Evolutionary conservation across 1,140 invertebrate genomes (phyloP).

Genomic region (Drosophila triauraria): DNA sequence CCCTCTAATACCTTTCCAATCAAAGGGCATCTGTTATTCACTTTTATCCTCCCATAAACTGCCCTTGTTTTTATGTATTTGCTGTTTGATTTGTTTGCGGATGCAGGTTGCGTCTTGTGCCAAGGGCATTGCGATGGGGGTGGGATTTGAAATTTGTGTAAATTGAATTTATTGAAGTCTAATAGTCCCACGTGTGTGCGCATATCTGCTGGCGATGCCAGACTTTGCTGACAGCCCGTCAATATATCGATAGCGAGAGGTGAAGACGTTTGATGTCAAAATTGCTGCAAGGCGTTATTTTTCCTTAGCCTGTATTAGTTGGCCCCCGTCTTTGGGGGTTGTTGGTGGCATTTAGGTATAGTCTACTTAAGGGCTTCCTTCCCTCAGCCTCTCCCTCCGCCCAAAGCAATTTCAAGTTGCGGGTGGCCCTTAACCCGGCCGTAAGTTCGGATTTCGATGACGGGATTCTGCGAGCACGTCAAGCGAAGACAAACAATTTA

Average conservation of each 20-base stretch:
- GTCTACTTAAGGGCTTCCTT: conserved; percentile 73
- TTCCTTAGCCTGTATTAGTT: conserved; percentile 30
- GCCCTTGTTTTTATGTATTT: conserved; percentile 50
- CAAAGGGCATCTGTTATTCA: conserved; percentile 14
- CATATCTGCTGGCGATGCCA: conserved; percentile 58
- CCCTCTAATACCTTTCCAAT: too few relatives aligned
- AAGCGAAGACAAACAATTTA: conserved; percentile 75
- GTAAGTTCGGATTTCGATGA: conserved; percentile 60
- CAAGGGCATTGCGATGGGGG: conserved; percentile 59
- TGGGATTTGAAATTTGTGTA: conserved; percentile 79
- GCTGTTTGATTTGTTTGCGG: conserved; percentile 77
- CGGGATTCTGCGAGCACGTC: conserved; percentile 70
- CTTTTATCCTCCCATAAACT: background rate
- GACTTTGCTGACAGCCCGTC: conserved; percentile 59
- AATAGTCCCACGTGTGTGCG: conserved; percentile 71
- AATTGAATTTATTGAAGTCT: conserved; percentile 84
- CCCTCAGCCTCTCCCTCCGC: conserved; percentile 1
- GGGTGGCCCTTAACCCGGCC: conserved; percentile 35
- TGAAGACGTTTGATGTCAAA: conserved; percentile 81
- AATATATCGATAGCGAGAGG: conserved; percentile 46
- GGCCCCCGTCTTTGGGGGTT: conserved; percentile 11
- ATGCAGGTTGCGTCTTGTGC: conserved; percentile 75
- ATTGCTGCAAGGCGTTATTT: conserved; percentile 75
- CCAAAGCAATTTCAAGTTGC: conserved; percentile 69
- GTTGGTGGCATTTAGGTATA: conserved; percentile 60